phyloP scores from a whole-genome alignment of 2,113 vertebrate genomes.

The Oxyura jamaicensis region DNA sequence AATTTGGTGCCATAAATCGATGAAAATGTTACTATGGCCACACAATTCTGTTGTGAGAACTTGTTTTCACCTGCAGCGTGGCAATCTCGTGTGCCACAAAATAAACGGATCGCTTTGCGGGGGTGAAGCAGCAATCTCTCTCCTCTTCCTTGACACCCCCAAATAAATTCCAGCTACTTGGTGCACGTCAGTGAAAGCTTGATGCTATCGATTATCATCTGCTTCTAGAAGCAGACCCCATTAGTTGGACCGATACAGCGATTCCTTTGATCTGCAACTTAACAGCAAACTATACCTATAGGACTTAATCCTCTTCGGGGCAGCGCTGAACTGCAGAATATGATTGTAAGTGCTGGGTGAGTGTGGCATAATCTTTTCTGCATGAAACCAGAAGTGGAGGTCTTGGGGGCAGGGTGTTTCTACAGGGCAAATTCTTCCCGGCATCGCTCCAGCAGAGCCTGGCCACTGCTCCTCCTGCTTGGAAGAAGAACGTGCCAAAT shows the following conservation, averaged over 20 bases:
- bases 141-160: neutral
- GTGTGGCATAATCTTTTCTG: neutral
- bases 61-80: neutral
- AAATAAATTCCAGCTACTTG: neutral
- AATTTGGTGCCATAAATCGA: neutral
- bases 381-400: neutral
- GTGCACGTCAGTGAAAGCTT: neutral
- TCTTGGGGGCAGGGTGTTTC: neutral
- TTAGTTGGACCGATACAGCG: neutral
- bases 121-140: neutral
- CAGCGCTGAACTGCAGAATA: neutral
- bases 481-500: neutral
- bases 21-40: neutral
- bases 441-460: neutral
- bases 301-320: neutral
- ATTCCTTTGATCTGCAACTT: neutral
- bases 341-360: neutral
- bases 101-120: neutral
- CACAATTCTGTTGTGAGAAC: neutral
- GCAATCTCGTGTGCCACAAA: neutral
- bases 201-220: neutral
- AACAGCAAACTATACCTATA: neutral
- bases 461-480: neutral
- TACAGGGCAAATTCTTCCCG: neutral
- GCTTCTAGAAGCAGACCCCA: neutral